These are phyloP conservation scores for Bombus waltoni DNA, from an alignment of 1,140 invertebrate species.

Conservation along the genomic window DNA sequence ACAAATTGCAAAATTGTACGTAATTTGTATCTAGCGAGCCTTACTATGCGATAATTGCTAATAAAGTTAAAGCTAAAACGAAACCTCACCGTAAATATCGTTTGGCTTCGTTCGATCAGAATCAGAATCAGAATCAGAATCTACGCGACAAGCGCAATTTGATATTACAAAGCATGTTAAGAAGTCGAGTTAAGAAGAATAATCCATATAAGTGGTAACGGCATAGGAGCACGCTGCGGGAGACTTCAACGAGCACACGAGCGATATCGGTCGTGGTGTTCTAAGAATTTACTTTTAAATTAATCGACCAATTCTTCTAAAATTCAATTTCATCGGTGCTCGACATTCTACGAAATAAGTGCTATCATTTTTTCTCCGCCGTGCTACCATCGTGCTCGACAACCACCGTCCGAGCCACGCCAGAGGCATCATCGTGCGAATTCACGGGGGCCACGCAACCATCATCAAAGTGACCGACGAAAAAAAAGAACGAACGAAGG, in stretches of 20 bases:
- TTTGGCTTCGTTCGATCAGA: too few species aligned
- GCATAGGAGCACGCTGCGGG: too few species aligned
- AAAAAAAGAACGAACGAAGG: neutral
- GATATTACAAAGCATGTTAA: neutral
- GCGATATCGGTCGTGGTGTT: neutral
- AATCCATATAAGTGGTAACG: neutral
- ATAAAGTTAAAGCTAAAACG: too few species aligned
- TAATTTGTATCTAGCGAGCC: neutral
- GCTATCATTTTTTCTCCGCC: neutral
- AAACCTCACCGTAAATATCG: too few species aligned
- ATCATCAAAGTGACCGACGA: constrained; percentile 14
- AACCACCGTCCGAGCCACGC: constrained; percentile 3
- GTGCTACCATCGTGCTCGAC: neutral
- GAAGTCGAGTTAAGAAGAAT: neutral
- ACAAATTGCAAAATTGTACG: neutral
- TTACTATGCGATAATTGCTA: too few species aligned
- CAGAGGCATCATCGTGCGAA: constrained; percentile 32
- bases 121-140: too few species aligned
- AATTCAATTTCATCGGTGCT: neutral
- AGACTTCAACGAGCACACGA: constrained; percentile 1
- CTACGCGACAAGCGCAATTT: too few species aligned
- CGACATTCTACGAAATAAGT: neutral
- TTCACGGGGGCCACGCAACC: constrained; percentile 5
- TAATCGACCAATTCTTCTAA: neutral
- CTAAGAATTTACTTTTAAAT: neutral